Conservation (phyloP, 2,113 vertebrate species). For the Prinia subflava region DNA sequence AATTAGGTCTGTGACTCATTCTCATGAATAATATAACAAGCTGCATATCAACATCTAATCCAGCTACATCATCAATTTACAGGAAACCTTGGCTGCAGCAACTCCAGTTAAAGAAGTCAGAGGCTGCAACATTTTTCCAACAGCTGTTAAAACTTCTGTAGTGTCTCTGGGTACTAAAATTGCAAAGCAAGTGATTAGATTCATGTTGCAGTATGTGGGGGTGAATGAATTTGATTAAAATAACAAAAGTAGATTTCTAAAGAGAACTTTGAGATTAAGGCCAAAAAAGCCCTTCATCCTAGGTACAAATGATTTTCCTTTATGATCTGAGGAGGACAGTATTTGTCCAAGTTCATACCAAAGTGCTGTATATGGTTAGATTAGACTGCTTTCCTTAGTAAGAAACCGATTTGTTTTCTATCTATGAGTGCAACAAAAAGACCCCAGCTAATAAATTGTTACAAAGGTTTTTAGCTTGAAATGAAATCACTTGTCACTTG, state of each 20-base stretch:
- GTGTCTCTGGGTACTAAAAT: neutral
- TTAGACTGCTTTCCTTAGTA: neutral
- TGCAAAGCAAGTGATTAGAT: neutral
- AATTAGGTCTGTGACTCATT: slow-evolving; percentile 60
- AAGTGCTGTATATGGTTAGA: neutral
- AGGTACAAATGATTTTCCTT: neutral
- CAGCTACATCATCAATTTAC: slow-evolving; percentile 46
- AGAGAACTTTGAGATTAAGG: neutral
- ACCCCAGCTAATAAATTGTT: neutral
- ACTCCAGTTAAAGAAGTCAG: neutral
- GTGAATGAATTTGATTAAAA: neutral
- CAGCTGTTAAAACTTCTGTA: slow-evolving; percentile 38
- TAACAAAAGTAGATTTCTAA: neutral
- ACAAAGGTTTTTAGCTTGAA: neutral
- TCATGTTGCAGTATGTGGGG: neutral
- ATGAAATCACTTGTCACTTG: neutral
- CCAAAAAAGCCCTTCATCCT: too few species aligned
- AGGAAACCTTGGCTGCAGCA: slow-evolving; percentile 25
- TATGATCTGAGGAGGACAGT: neutral
- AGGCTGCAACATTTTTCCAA: neutral
- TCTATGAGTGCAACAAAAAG: neutral
- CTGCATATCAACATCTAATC: slow-evolving; percentile 56
- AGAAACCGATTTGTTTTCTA: neutral
- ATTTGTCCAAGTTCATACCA: neutral
- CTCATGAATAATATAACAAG: slow-evolving; percentile 61